Conservation (phyloP, 1,140 invertebrate genomes). For the Apolygus lucorum region DNA sequence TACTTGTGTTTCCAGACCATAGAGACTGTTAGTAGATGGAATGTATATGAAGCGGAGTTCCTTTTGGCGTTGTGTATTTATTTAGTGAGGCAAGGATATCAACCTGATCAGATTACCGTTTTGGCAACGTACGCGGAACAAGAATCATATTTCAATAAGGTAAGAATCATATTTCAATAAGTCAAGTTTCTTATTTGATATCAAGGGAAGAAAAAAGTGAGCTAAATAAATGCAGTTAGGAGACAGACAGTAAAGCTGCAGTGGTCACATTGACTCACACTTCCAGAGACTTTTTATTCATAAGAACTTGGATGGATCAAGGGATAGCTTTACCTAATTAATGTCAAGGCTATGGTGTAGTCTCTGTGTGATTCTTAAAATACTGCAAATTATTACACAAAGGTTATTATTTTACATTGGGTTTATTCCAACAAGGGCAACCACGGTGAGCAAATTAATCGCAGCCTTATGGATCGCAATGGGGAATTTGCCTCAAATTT, state of each 20-base stretch:
- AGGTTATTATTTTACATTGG: no score
- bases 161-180: background rate
- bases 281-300: background rate
- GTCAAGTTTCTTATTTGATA: conserved; percentile 16
- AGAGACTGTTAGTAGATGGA: background rate
- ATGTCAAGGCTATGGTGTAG: background rate
- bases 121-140: conserved; percentile 1
- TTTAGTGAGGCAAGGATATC: background rate
- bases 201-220: background rate
- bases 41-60: background rate
- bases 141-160: background rate
- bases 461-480: no score
- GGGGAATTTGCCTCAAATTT: no score
- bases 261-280: background rate
- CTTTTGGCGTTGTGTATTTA: background rate
- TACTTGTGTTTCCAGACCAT: background rate
- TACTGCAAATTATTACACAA: background rate
- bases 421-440: no score
- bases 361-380: no score
- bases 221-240: no score
- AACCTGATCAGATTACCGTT: background rate
- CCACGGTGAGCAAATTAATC: no score
- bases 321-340: background rate
- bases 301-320: background rate
- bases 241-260: no score